Evolutionary conservation across 2,888 invertebrate genomes (phyloP), one percentile per base, ranked within the genome.

Genomic region (Agonopterix alstromeriana): DNA sequence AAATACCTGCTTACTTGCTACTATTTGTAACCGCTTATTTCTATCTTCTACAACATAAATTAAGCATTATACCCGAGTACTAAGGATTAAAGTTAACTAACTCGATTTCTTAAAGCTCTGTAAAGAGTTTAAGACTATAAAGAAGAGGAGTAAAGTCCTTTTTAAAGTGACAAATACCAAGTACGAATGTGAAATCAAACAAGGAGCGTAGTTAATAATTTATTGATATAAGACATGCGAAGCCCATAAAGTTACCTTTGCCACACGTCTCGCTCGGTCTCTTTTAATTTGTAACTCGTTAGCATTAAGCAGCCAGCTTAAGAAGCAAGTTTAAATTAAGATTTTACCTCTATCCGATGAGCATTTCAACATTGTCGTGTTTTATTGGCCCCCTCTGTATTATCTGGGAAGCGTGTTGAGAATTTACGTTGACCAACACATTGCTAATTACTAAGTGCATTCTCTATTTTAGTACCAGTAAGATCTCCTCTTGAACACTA

Each of bases 151-250:
- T 76, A 82, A 71, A 80, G 86, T 73, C 64, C 65, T 74, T 65
- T 76, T 82, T 77, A 59, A 73, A 69, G 69, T 70, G 70, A 67
- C 66, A 70, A 70, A 73, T 62, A 62, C 59, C 61, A 65, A 67
- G 73, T 74, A 75, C 77, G 76, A 79, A 83, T 80, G 78, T 78
- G 70, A 74, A 84, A 83, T 84, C 82, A 86, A 86, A 84, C 79
- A 85, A 80, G 83, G 77, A 82, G 80, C 78, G 83, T 82, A 77
- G 82, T 82, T 82, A 85, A 88, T 87, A 87, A 88, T 88, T 88
- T 88, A 88, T 88, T 86, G 86, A 86, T 86, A 83, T 86, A 85
- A 85, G 81, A 87, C 88, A 88, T 87, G 88, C 88, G 70, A 87
- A 83, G 84, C 81, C 87, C 87, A 86, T 88, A 87, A 87, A 87